These are phyloP conservation scores for Gopherus evgoodei DNA, from an alignment of 2,113 vertebrate genomes.

Conservation along the genomic window DNA sequence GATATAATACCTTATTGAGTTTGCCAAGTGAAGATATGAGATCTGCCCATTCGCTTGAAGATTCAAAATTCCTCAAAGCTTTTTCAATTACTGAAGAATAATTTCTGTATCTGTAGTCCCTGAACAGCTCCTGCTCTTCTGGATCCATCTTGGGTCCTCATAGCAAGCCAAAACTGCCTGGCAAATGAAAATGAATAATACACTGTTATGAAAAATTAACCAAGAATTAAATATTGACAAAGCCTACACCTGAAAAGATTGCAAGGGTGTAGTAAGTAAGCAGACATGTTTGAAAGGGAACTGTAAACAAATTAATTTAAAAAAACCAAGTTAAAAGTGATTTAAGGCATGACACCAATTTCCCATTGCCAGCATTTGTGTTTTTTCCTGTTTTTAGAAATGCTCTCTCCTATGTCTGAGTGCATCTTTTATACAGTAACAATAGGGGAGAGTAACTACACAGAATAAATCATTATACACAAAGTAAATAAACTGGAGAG, in stretches of 20 bases:
- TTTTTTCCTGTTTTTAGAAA: background rate
- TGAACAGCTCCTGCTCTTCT: constrained; percentile 92
- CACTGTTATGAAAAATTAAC: background rate
- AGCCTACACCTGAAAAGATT: background rate
- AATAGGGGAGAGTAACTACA: background rate
- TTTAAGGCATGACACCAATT: background rate
- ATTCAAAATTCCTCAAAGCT: constrained; percentile 96
- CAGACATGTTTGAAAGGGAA: background rate
- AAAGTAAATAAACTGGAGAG: background rate
- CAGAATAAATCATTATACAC: background rate
- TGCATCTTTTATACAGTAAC: background rate
- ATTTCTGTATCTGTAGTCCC: constrained; percentile 94
- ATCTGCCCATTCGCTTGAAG: constrained; percentile 97
- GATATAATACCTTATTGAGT: constrained; percentile 92
- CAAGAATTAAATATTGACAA: background rate
- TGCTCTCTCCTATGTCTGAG: rapidly evolving
- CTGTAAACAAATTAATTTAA: background rate
- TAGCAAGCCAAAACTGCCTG: constrained; percentile 41
- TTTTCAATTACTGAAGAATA: constrained; percentile 95
- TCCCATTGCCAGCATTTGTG: background rate
- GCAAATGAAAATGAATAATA: constrained; percentile 18
- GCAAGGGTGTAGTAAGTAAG: background rate
- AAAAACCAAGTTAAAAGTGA: background rate
- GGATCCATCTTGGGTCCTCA: constrained; percentile 92
- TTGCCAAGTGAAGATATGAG: constrained; percentile 98